These are phyloP conservation scores for Porites rus DNA, from an alignment of 92 coral and sea anemone species.

Conservation along the genomic window DNA sequence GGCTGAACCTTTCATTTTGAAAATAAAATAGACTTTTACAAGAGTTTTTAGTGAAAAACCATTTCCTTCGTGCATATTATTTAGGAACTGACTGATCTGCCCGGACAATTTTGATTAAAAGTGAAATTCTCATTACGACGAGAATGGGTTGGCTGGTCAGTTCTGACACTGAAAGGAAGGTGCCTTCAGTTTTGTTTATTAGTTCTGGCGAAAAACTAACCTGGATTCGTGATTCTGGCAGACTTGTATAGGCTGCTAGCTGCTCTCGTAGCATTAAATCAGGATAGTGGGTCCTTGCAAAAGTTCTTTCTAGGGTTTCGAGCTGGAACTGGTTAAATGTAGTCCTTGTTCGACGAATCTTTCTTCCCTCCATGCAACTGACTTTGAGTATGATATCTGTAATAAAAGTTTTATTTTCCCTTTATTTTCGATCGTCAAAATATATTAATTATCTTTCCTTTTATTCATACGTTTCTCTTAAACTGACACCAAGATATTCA, in stretches of 20 bases:
- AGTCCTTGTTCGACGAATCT: slow-evolving; percentile 95
- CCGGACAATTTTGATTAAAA: too few species aligned
- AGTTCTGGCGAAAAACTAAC: slow-evolving; percentile 39
- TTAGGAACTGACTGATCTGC: too few species aligned
- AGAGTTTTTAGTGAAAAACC: too few species aligned
- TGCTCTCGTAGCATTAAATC: slow-evolving; percentile 94
- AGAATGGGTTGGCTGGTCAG: too few species aligned
- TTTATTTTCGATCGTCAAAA: too few species aligned
- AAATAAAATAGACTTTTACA: too few species aligned
- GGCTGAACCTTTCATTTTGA: too few species aligned
- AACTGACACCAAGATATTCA: too few species aligned
- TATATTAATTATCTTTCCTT: too few species aligned
- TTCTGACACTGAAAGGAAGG: neutral
- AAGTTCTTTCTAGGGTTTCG: slow-evolving; percentile 95
- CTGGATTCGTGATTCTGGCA: slow-evolving; percentile 98
- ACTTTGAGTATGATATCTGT: slow-evolving; percentile 86
- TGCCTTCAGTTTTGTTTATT: too few species aligned
- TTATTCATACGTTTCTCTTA: too few species aligned
- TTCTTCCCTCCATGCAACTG: slow-evolving; percentile 85
- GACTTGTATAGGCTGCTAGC: slow-evolving; percentile 91
- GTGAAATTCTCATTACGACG: neutral
- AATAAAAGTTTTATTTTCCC: neutral
- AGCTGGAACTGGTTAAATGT: slow-evolving; percentile 99
- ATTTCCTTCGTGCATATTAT: too few species aligned
- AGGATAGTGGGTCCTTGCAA: slow-evolving; percentile 95